These are phyloP conservation scores for Cynopterus sphinx DNA, from an alignment of 2,797 vertebrate species.

Conservation along the genomic window DNA sequence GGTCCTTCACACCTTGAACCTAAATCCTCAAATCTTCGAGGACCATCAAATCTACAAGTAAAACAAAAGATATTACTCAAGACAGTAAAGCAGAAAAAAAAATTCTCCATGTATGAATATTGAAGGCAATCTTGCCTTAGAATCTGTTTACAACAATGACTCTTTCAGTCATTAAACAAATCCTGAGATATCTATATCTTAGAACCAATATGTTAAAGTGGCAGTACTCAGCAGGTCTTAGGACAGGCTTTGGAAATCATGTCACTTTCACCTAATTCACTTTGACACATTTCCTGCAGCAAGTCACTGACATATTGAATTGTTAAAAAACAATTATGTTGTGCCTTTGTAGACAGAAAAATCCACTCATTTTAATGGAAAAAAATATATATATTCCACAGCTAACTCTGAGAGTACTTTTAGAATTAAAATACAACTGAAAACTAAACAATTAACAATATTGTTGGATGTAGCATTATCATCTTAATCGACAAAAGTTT, in stretches of 20 bases:
- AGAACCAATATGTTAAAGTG: not conserved
- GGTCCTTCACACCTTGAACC: conserved; percentile 85
- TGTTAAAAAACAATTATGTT: conserved; percentile 57
- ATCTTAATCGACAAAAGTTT: conserved; percentile 25
- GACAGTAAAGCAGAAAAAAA: conserved; percentile 76
- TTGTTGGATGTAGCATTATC: not conserved
- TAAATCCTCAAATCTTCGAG: conserved; percentile 90
- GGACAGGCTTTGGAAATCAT: conserved; percentile 59
- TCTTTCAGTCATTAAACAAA: conserved; percentile 59
- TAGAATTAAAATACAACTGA: conserved; percentile 55
- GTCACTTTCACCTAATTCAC: conserved; percentile 23
- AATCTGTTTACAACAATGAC: conserved; percentile 65
- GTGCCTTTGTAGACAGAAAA: conserved; percentile 51
- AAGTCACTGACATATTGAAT: conserved; percentile 52
- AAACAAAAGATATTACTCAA: conserved; percentile 80
- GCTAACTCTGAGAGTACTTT: conserved; percentile 39
- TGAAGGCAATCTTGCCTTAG: conserved; percentile 67
- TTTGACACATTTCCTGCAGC: conserved; percentile 42
- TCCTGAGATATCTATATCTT: conserved; percentile 18
- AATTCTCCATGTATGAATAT: conserved; percentile 71
- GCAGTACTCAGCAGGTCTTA: conserved; percentile 48
- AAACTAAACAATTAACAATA: conserved; percentile 50
- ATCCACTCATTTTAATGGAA: conserved; percentile 33
- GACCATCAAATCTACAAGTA: conserved; percentile 90
- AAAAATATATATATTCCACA: not conserved